phyloP scores from a whole-genome alignment of 53 echinoderm and acorn worm species.

The Antedon mediterranea region DNA sequence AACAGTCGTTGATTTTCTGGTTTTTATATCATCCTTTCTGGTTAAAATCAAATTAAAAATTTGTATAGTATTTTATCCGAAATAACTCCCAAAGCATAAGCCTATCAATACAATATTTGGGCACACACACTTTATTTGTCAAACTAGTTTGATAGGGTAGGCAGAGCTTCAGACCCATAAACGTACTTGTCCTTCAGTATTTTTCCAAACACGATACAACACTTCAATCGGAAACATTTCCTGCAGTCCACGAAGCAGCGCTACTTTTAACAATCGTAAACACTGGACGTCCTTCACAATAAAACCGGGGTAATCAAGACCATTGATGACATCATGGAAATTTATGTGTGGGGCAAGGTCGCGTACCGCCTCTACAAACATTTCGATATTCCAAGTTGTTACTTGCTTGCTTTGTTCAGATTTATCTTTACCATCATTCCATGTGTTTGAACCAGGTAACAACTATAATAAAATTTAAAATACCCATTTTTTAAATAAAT shows the following conservation, averaged over 20 bases:
- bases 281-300: slow-evolving; percentile 55
- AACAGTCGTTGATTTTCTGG: too few species aligned
- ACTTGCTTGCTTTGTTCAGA: slow-evolving; percentile 31
- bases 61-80: too few species aligned
- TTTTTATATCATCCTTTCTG: too few species aligned
- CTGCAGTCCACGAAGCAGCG: slow-evolving; percentile 55
- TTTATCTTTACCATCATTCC: slow-evolving; percentile 88
- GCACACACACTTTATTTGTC: too few species aligned
- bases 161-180: background rate
- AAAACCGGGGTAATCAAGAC: slow-evolving; percentile 76
- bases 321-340: slow-evolving; percentile 74
- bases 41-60: too few species aligned
- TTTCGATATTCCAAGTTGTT: slow-evolving; percentile 74
- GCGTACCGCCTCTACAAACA: slow-evolving; percentile 67
- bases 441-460: slow-evolving; percentile 63
- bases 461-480: slow-evolving; percentile 34
- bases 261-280: slow-evolving; percentile 71
- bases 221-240: slow-evolving; percentile 79
- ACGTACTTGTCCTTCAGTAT: slow-evolving; percentile 86
- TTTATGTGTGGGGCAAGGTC: slow-evolving; percentile 82
- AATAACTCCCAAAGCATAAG: too few species aligned
- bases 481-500: too few species aligned
- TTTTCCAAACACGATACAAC: slow-evolving; percentile 75
- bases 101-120: too few species aligned
- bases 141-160: background rate